Base-by-base conservation (phyloP, 2,113 vertebrate genomes). In the Eurypyga helias region DNA sequence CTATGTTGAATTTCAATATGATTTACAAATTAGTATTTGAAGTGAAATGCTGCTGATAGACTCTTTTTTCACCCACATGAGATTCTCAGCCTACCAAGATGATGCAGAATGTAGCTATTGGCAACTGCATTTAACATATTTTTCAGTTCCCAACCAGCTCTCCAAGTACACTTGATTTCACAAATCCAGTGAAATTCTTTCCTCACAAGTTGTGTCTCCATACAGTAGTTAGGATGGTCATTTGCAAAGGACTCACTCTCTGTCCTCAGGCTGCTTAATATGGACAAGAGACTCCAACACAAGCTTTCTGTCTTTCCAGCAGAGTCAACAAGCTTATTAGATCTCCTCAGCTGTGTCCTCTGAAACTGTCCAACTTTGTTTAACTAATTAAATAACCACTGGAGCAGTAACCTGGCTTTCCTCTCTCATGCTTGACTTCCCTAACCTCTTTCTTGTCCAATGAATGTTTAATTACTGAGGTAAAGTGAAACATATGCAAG, bases 401-500 rank as follows among this genome's bases (percentile, higher is more conserved):
- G 90, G 84, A 93, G 66, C 83, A 76, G 75, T 70, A 91, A 96
- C 83, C 65, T 94, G 77, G 36, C 38, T 89, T 92, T 96, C 62
- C 45, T 95, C 26, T 95, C 4, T 12, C n/a, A 62, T 36, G 75
- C 85, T 90, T 96, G 95, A 93, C 78, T 91, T 60, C 49, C 52
- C 58, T 95, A 93, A 91, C 87, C 93, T 85, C 54, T 76, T 95
- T 93, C 75, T 94, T 95, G 90, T 94, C 62, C 84, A 77, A 80
- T 90, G 82, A 88, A 93, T 85, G 58, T 93, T 95, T 93, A 94
- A 96, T 94, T 96, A 86, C 62, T 58, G 58, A 95, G 28, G 46
- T 90, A 94, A 95, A 91, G 61, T n/a, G 57, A 94, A 95, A 70
- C 28, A 91, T 31, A 55, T 66, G 41, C 66, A 93, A 62, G 45